These are phyloP conservation scores for Agrotis puta DNA, from an alignment of 2,888 invertebrate genomes.

Conservation along the genomic window DNA sequence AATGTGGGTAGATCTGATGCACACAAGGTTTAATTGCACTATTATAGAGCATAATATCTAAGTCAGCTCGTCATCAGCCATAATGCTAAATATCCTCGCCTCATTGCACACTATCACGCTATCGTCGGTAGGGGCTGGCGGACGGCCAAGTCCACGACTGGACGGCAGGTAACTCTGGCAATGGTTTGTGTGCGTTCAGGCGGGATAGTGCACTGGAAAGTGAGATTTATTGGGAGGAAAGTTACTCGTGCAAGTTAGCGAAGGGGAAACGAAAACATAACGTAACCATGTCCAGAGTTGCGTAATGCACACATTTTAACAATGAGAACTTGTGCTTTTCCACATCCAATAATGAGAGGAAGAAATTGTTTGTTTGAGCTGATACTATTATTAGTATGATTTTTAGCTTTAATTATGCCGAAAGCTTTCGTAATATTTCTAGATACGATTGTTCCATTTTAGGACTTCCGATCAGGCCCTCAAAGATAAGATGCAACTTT, in stretches of 20 bases:
- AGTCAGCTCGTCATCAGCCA: conserved; percentile 54
- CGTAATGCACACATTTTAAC: too few relatives aligned
- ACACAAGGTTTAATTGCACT: conserved; percentile 12
- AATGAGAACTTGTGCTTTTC: too few relatives aligned
- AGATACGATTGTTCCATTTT: too few relatives aligned
- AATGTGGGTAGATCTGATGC: not conserved
- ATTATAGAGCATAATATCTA: conserved; percentile 39
- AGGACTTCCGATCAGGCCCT: too few relatives aligned
- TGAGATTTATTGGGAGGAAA: not conserved
- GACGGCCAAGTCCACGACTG: conserved; percentile 59
- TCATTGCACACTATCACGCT: conserved; percentile 66
- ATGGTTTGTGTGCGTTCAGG: conserved; percentile 40
- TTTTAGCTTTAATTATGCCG: too few relatives aligned
- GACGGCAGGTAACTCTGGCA: conserved; percentile 65
- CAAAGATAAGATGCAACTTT: too few relatives aligned
- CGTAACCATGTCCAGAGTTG: too few relatives aligned
- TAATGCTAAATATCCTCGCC: conserved; percentile 62
- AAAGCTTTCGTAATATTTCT: too few relatives aligned
- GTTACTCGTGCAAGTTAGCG: not conserved
- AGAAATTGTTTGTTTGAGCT: too few relatives aligned
- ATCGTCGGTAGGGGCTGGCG: conserved; percentile 59
- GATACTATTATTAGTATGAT: too few relatives aligned
- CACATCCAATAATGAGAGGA: too few relatives aligned
- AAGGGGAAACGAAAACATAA: too few relatives aligned
- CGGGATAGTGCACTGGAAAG: conserved; percentile 33